Conservation (phyloP, 1,140 invertebrate species). For the Reticulitermes speratus region DNA sequence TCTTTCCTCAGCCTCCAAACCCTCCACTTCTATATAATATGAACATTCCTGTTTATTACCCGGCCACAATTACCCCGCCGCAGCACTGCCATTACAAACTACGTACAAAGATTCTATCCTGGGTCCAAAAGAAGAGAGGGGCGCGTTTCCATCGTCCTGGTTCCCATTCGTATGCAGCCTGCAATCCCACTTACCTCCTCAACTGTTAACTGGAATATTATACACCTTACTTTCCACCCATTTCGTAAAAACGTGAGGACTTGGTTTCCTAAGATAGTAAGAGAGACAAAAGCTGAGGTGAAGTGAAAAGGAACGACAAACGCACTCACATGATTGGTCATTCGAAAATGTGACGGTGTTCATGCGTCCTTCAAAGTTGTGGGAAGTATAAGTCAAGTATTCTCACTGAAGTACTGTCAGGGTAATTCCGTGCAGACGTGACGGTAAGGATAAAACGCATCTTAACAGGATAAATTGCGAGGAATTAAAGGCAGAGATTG, state of each 20-base stretch:
- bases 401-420: too few relatives aligned
- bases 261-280: neutral
- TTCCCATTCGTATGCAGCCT: constrained; percentile 14
- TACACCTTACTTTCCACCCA: neutral
- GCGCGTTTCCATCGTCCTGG: too few relatives aligned
- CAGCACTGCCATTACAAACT: neutral
- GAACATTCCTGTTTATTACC: constrained; percentile 29
- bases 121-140: neutral
- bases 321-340: neutral
- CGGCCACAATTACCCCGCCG: neutral
- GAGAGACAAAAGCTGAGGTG: too few relatives aligned
- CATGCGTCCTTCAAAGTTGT: too few relatives aligned
- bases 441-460: too few relatives aligned
- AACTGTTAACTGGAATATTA: constrained; percentile 17
- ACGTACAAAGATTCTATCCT: constrained; percentile 18
- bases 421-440: too few relatives aligned
- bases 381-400: too few relatives aligned
- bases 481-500: too few relatives aligned
- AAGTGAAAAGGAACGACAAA: neutral
- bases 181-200: neutral
- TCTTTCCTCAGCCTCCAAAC: neutral
- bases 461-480: too few relatives aligned
- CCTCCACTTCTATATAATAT: constrained; percentile 19
- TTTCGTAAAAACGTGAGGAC: constrained; percentile 5
- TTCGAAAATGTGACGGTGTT: neutral